A percentile compares a stretch with the other conserved stretches of the same genome.
Evolutionary conservation across 2,113 vertebrate species (phyloP).

Genomic region (Lathamus discolor): DNA sequence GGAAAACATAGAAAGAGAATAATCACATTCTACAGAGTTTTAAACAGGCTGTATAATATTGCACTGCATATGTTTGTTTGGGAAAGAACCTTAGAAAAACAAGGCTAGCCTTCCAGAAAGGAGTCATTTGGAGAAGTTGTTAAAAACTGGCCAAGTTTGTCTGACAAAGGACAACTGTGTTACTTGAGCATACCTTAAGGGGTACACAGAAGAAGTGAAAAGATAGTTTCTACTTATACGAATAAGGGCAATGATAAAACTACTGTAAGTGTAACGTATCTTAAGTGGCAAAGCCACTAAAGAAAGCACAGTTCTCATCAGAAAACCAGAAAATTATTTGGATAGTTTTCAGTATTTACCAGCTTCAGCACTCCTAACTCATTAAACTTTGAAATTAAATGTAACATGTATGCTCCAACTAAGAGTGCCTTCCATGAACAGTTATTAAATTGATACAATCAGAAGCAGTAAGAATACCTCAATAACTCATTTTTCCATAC

Average conservation of each 20-base stretch:
- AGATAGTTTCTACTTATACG: not conserved
- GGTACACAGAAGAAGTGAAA: not conserved
- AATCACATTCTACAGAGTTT: not conserved
- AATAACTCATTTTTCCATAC: not conserved
- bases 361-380: not conserved
- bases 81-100: not conserved
- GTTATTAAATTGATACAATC: not conserved
- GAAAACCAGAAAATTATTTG: not conserved
- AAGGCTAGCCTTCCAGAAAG: not conserved
- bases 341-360: not conserved
- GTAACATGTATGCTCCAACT: not conserved
- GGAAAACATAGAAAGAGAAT: not conserved
- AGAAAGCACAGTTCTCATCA: not conserved
- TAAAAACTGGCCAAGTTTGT: not conserved
- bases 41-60: not conserved
- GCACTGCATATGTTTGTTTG: not conserved
- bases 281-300: not conserved
- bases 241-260: not conserved
- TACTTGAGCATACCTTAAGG: not conserved
- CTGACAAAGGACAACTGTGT: not conserved
- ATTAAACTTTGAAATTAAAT: not conserved
- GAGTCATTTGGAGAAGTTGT: not conserved
- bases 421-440: not conserved
- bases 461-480: not conserved
- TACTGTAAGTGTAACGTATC: not conserved